A percentile compares a stretch with the other conserved stretches of the same genome.
phyloP scores from a whole-genome alignment of 1,140 invertebrate genomes.

The Colletes gigas region DNA sequence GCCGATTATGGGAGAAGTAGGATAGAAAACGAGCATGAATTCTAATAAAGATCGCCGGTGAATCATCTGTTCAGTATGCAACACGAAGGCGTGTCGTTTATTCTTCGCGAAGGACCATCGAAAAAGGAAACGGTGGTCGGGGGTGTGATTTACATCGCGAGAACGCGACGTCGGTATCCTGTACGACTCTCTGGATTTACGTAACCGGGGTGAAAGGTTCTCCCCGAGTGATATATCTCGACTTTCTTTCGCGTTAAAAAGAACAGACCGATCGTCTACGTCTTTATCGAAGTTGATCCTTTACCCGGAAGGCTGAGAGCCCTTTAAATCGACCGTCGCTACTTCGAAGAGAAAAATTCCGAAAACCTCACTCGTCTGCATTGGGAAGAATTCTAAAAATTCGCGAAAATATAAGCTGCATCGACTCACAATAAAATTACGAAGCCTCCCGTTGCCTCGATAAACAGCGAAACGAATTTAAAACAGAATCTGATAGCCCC shows the following conservation, averaged over 20 bases:
- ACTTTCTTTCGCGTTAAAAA: constrained; percentile 31
- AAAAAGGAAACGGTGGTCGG: not conserved
- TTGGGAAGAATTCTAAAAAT: not conserved
- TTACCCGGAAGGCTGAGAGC: not conserved
- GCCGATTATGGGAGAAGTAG: not conserved
- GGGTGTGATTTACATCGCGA: constrained; percentile 56
- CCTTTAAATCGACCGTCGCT: not conserved
- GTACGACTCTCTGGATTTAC: constrained; percentile 51
- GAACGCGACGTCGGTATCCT: constrained; percentile 8
- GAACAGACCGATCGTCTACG: constrained; percentile 2
- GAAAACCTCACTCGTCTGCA: not conserved
- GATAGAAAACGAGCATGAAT: not conserved
- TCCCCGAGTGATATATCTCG: not conserved
- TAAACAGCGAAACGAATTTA: not conserved
- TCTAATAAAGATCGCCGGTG: constrained; percentile 7
- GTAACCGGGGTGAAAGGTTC: constrained; percentile 7
- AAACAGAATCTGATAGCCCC: not conserved
- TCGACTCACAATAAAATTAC: too few relatives aligned
- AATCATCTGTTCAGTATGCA: constrained; percentile 49
- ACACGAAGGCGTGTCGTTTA: constrained; percentile 37
- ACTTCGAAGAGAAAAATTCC: not conserved
- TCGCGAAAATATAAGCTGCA: not conserved
- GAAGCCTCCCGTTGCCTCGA: too few relatives aligned
- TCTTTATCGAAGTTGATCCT: not conserved
- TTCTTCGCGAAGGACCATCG: constrained; percentile 34